Percentiles rank a stretch among this genome's conserved stretches.
Evolutionary conservation across 2,888 invertebrate species (phyloP).

Genomic region (Lycia hirtaria): DNA sequence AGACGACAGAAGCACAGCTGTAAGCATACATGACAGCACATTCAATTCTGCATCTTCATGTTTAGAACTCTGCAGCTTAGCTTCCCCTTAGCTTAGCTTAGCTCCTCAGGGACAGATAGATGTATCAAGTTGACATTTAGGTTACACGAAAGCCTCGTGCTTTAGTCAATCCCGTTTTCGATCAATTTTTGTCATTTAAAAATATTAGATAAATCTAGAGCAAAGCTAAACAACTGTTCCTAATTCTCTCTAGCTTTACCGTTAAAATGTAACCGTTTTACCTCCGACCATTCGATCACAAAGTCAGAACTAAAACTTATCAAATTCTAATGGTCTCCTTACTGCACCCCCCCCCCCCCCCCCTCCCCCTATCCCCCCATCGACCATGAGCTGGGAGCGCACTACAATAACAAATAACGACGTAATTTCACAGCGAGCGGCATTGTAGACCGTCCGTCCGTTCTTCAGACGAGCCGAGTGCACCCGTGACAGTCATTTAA

Average conservation of each 20-base stretch:
- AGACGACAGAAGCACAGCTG: too few species aligned
- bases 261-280: slow-evolving; percentile 1
- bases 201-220: too few species aligned
- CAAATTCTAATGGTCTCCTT: slow-evolving; percentile 29
- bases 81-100: too few species aligned
- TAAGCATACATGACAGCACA: too few species aligned
- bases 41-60: too few species aligned
- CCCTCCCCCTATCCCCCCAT: slow-evolving; percentile 35
- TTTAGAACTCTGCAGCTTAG: too few species aligned
- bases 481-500: slow-evolving; percentile 85
- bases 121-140: too few species aligned
- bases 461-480: slow-evolving; percentile 76
- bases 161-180: too few species aligned
- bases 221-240: background rate
- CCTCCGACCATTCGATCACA: slow-evolving; percentile 25
- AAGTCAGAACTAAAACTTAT: slow-evolving; percentile 30
- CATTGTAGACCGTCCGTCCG: slow-evolving; percentile 75
- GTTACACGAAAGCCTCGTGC: too few species aligned
- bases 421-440: slow-evolving; percentile 69
- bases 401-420: slow-evolving; percentile 75
- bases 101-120: too few species aligned
- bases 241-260: background rate
- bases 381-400: slow-evolving; percentile 52
- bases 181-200: too few species aligned
- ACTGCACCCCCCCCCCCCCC: slow-evolving; percentile 31